Base-by-base conservation (phyloP, 30 jellyfish, hydroid and myxozoan genomes). In the Nemopilema nomurai region DNA sequence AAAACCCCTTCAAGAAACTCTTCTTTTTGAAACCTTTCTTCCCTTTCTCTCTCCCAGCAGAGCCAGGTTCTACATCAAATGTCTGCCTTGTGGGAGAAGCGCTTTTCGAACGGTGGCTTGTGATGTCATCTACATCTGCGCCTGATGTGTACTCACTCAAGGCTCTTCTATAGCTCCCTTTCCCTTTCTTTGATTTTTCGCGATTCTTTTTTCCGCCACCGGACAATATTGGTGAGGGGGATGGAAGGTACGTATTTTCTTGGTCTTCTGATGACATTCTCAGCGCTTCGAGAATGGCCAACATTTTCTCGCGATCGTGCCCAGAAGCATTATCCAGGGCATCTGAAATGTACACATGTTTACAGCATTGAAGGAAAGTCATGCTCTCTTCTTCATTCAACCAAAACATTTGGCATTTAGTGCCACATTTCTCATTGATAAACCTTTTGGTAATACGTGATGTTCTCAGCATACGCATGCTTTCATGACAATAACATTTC, bases 301-400 rank as follows among this genome's bases (percentile, higher is more conserved):
- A 69, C 93, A 93, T 82, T 52, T 93, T 93, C 66, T 93, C 97
- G 19, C 96, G 90, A 21, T 93, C 98, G 25, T 78, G 79, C 16
- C 98, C 98, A 17, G 98, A 88, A 3, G 96, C 93, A 28, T 82
- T 93, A 57, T 93, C 98, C 69, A 93, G 69, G 24, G 96, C 93
- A 88, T 93, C 98, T 93, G n/a, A n/a, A n/a, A n/a, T n/a, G n/a
- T n/a, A n/a, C n/a, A n/a, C n/a, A n/a, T n/a, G n/a, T n/a, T n/a
- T n/a, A n/a, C n/a, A n/a, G n/a, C n/a, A n/a, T n/a, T n/a, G n/a
- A n/a, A n/a, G n/a, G n/a, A n/a, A n/a, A n/a, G n/a, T n/a, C n/a
- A n/a, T n/a, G n/a, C n/a, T n/a, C n/a, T n/a, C n/a, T n/a, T n/a
- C n/a, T n/a, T n/a, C n/a, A n/a, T n/a, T n/a, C n/a, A n/a, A n/a